Evolutionary conservation across 2,888 invertebrate genomes (phyloP).

Genomic region (Chrysolina haemoptera): DNA sequence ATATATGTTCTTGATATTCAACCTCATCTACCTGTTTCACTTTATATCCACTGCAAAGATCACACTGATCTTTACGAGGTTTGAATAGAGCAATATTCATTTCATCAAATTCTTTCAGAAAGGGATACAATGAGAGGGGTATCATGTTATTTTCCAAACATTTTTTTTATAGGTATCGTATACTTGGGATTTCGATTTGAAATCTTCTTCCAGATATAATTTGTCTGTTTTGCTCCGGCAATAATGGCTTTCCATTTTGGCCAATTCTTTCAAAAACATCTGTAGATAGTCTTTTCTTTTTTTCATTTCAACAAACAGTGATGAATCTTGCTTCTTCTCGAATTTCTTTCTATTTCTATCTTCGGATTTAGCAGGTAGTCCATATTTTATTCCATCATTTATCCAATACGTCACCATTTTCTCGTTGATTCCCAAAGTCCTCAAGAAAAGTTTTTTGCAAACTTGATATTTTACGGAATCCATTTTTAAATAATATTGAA

Average conservation of each 20-base stretch:
- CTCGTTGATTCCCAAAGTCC: constrained; percentile 27
- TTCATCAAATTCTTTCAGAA: constrained; percentile 32
- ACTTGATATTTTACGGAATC: constrained; percentile 29
- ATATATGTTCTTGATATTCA: constrained; percentile 31
- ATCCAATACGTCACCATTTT: constrained; percentile 34
- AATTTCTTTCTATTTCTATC: constrained; percentile 25
- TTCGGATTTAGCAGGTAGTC: constrained; percentile 18
- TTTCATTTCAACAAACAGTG: constrained; percentile 30
- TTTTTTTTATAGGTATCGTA: constrained; percentile 28
- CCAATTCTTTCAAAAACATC: background rate
- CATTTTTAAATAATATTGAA: constrained; percentile 29
- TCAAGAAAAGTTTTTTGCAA: constrained; percentile 31
- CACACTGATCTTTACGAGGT: constrained; percentile 38
- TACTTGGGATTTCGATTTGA: constrained; percentile 35
- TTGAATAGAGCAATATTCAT: constrained; percentile 37
- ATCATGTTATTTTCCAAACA: constrained; percentile 28
- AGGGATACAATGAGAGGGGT: constrained; percentile 27
- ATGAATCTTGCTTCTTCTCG: constrained; percentile 28
- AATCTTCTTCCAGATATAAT: constrained; percentile 37
- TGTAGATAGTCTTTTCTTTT: constrained; percentile 26
- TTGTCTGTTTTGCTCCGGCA: constrained; percentile 29
- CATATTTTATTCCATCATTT: constrained; percentile 24
- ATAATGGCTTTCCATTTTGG: constrained; percentile 37
- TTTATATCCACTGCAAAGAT: constrained; percentile 33
- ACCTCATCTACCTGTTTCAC: constrained; percentile 28